A percentile compares a stretch with the other conserved stretches of the same genome.
phyloP scores from a whole-genome alignment of 2,888 invertebrate genomes.

The Lasioglossum villosulum region DNA sequence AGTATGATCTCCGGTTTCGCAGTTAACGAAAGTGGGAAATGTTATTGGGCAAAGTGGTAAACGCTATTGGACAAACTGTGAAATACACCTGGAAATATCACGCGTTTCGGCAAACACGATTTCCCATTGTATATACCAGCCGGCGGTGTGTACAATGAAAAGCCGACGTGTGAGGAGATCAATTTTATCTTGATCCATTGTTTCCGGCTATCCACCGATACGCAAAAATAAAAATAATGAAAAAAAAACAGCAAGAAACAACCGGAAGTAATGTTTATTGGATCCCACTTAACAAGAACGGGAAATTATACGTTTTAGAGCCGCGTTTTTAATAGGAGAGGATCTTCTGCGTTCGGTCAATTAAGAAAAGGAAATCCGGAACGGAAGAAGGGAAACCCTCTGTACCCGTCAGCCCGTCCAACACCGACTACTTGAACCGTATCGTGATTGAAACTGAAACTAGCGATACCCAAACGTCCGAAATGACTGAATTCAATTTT shows the following conservation, averaged over 20 bases:
- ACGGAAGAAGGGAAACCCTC: slow-evolving; percentile 1
- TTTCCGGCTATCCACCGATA: neutral
- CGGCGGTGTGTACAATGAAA: neutral
- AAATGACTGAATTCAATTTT: neutral
- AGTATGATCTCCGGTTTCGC: slow-evolving; percentile 4
- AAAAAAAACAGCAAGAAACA: neutral
- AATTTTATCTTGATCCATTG: slow-evolving; percentile 9
- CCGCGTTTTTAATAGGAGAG: neutral
- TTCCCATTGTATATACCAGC: neutral
- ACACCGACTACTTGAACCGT: neutral
- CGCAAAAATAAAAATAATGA: neutral
- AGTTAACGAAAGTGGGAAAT: slow-evolving; percentile 1
- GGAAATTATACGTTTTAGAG: neutral
- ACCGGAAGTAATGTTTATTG: neutral
- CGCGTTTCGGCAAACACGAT: neutral
- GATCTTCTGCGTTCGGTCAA: neutral
- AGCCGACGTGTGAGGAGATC: neutral
- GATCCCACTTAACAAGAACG: neutral
- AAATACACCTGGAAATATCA: neutral
- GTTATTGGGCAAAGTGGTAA: neutral
- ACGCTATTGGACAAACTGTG: neutral
- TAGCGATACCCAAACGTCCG: neutral
- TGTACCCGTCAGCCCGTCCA: neutral
- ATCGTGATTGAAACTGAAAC: neutral
- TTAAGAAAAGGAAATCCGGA: slow-evolving; percentile 16